Percentiles rank a stretch among this genome's conserved stretches.
phyloP scores from a whole-genome alignment of 2,113 vertebrate genomes.

The Takifugu bimaculatus region DNA sequence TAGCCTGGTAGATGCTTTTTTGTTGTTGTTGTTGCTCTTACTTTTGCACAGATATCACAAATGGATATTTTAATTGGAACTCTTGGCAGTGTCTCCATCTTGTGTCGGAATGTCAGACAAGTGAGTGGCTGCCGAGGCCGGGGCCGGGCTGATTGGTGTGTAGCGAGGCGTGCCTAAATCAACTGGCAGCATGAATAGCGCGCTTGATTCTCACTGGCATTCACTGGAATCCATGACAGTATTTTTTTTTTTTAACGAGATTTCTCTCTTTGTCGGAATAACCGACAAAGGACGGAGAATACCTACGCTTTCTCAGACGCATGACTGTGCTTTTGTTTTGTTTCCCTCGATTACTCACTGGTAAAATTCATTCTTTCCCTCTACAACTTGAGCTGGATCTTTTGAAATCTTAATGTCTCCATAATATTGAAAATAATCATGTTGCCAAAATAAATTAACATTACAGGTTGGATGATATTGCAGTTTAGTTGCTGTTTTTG shows the following conservation, averaged over 20 bases:
- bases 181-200: slow-evolving; percentile 71
- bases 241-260: slow-evolving; percentile 38
- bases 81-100: slow-evolving; percentile 77
- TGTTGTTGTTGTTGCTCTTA: slow-evolving; percentile 3
- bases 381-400: slow-evolving; percentile 9
- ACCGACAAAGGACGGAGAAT: slow-evolving; percentile 50
- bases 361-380: slow-evolving; percentile 5
- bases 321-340: slow-evolving; percentile 57
- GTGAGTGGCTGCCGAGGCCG: slow-evolving; percentile 61
- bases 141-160: slow-evolving; percentile 68
- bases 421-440: slow-evolving; percentile 17
- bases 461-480: slow-evolving; percentile 12
- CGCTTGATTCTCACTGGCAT: slow-evolving; percentile 65
- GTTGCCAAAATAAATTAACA: slow-evolving; percentile 6
- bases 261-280: slow-evolving; percentile 52
- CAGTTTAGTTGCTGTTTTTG: background rate
- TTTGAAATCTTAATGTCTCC: background rate
- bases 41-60: slow-evolving; percentile 67
- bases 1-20: slow-evolving; percentile 44
- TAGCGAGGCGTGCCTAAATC: slow-evolving; percentile 72
- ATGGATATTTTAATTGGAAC: slow-evolving; percentile 74
- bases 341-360: slow-evolving; percentile 39
- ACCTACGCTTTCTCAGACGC: slow-evolving; percentile 54
- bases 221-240: slow-evolving; percentile 57
- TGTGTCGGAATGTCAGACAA: slow-evolving; percentile 71